These are phyloP conservation scores for Rissa tridactyla DNA, from an alignment of 2,113 vertebrate genomes.

Conservation along the genomic window DNA sequence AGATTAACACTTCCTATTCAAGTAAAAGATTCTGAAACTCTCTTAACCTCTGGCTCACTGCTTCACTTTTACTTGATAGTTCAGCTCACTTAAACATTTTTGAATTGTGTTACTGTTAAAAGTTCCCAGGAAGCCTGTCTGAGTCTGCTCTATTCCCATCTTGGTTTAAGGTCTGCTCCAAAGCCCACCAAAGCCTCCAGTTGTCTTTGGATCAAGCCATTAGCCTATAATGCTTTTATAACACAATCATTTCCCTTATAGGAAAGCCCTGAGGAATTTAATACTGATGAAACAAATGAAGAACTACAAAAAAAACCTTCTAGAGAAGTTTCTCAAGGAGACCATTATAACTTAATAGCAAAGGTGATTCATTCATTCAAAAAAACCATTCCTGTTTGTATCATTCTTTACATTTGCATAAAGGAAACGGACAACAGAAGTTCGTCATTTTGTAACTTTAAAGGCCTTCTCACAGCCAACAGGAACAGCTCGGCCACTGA, in stretches of 20 bases:
- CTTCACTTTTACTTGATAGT: neutral
- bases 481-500: neutral
- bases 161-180: slow-evolving; percentile 11
- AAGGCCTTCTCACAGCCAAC: neutral
- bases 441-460: neutral
- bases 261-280: neutral
- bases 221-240: slow-evolving; percentile 5
- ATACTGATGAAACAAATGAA: slow-evolving; percentile 9
- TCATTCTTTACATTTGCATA: neutral
- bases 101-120: neutral
- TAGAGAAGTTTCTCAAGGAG: neutral
- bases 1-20: slow-evolving; percentile 7
- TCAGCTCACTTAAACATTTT: neutral
- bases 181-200: slow-evolving; percentile 22
- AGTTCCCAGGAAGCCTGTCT: neutral
- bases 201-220: slow-evolving; percentile 7
- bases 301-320: neutral
- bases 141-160: neutral
- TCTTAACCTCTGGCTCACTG: neutral
- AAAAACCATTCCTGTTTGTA: neutral
- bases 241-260: slow-evolving; percentile 19
- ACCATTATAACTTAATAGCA: neutral
- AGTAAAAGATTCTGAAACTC: neutral
- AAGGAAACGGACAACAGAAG: neutral
- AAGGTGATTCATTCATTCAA: neutral